Conservation (phyloP, 1,140 invertebrate species). For the Drosophila subobscura region DNA sequence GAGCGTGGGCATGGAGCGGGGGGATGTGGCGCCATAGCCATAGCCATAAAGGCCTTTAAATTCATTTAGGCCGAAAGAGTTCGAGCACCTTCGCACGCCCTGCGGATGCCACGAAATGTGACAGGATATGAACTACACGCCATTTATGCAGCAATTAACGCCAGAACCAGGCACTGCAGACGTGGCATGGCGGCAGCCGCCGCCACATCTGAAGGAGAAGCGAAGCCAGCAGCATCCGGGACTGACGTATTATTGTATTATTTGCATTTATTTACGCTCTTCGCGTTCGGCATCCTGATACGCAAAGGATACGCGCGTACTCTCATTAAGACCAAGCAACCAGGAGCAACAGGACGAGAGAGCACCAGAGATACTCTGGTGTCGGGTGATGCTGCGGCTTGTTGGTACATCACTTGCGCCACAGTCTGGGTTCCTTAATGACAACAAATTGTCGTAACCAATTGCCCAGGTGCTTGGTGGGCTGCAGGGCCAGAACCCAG, state of each 20-base stretch:
- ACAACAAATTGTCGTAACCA: constrained; percentile 72
- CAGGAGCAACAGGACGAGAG: constrained; percentile 1
- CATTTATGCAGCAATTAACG: constrained; percentile 81
- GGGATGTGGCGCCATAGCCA: constrained; percentile 37
- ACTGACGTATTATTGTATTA: constrained; percentile 69
- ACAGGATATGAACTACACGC: constrained; percentile 77
- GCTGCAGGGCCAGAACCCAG: constrained; percentile 26
- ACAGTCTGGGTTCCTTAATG: constrained; percentile 53
- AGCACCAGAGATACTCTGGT: constrained; percentile 19
- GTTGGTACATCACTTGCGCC: constrained; percentile 33
- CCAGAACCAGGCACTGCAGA: constrained; percentile 43
- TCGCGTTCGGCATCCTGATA: constrained; percentile 12
- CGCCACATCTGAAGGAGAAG: constrained; percentile 11
- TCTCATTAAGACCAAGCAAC: background rate
- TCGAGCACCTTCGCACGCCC: constrained; percentile 30
- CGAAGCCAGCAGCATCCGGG: constrained; percentile 11
- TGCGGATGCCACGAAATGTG: constrained; percentile 60
- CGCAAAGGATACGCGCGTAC: constrained; percentile 24
- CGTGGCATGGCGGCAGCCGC: constrained; percentile 7
- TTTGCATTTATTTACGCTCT: constrained; percentile 76
- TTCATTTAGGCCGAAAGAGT: constrained; percentile 56
- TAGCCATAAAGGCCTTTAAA: constrained; percentile 68
- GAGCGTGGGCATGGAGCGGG: no score
- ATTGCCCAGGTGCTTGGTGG: constrained; percentile 58
- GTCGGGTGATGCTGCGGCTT: constrained; percentile 35